Evolutionary conservation across 2,797 vertebrate species (phyloP).

Genomic region (Balearica regulorum): DNA sequence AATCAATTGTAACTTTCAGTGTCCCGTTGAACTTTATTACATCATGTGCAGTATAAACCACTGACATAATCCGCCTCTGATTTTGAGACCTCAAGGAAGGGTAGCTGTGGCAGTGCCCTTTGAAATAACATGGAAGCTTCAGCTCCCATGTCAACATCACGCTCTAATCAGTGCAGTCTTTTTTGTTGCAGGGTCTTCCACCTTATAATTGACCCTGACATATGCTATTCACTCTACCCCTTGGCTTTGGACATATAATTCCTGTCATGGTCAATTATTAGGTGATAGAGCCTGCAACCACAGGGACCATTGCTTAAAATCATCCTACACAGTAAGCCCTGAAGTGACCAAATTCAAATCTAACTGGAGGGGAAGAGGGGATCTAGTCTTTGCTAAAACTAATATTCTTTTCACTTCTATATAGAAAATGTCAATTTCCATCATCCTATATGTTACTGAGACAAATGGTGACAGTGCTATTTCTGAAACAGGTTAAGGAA

Average conservation of each 20-base stretch:
- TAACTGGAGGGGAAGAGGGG: constrained; percentile 34
- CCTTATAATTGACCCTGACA: constrained; percentile 72
- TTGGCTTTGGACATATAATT: constrained; percentile 65
- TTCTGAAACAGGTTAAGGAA: constrained; percentile 63
- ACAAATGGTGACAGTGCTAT: constrained; percentile 53
- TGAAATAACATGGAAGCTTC: constrained; percentile 58
- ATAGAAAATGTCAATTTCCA: constrained; percentile 52
- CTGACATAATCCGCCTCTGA: constrained; percentile 26
- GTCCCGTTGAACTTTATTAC: constrained; percentile 5
- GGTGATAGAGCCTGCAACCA: constrained; percentile 64
- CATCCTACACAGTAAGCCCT: constrained; percentile 21
- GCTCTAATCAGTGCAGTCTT: constrained; percentile 68
- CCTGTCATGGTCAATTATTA: constrained; percentile 70
- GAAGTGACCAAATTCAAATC: constrained; percentile 55
- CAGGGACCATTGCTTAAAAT: constrained; percentile 49
- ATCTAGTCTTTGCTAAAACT: constrained; percentile 50
- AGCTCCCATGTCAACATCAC: constrained; percentile 56
- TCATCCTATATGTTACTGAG: neutral
- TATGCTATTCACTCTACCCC: constrained; percentile 65
- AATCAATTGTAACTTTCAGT: neutral
- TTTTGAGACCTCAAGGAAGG: constrained; percentile 38
- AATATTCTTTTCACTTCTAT: constrained; percentile 51
- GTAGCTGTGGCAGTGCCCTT: constrained; percentile 45
- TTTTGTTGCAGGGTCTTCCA: constrained; percentile 66
- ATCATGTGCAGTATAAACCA: neutral